phyloP scores from a whole-genome alignment of 2,888 invertebrate genomes.

The Eristalis intricaria region DNA sequence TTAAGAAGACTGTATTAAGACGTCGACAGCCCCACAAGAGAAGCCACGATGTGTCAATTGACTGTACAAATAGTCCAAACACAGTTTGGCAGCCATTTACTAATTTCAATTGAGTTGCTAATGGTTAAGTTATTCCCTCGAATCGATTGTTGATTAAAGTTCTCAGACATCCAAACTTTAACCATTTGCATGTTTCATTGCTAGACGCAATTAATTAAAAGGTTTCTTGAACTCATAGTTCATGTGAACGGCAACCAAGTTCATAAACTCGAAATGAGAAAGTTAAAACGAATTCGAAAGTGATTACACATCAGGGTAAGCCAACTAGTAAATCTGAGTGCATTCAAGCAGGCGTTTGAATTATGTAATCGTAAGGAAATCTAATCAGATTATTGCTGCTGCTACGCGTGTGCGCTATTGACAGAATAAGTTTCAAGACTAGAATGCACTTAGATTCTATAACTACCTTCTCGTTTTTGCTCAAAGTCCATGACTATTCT shows the following conservation, averaged over 20 bases:
- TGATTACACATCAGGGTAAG: background rate
- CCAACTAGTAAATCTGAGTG: too few relatives aligned
- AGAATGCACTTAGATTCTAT: too few relatives aligned
- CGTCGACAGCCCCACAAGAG: background rate
- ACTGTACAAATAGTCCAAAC: background rate
- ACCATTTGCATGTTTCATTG: background rate
- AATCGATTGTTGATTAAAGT: background rate
- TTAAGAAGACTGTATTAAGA: background rate
- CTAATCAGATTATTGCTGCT: too few relatives aligned
- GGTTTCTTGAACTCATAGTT: background rate
- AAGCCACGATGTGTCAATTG: background rate
- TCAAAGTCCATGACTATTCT: too few relatives aligned
- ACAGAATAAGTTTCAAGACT: too few relatives aligned
- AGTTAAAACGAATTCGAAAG: background rate
- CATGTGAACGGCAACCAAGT: background rate
- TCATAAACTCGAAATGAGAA: background rate
- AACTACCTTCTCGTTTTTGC: too few relatives aligned
- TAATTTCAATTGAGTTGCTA: background rate
- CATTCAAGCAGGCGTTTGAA: too few relatives aligned
- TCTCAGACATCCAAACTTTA: background rate
- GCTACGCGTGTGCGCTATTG: too few relatives aligned
- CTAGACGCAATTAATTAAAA: background rate
- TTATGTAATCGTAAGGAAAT: too few relatives aligned
- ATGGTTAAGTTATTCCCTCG: background rate
- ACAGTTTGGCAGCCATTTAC: background rate